phyloP scores from a whole-genome alignment of 2,888 invertebrate species.

The Drosophila affinis region DNA sequence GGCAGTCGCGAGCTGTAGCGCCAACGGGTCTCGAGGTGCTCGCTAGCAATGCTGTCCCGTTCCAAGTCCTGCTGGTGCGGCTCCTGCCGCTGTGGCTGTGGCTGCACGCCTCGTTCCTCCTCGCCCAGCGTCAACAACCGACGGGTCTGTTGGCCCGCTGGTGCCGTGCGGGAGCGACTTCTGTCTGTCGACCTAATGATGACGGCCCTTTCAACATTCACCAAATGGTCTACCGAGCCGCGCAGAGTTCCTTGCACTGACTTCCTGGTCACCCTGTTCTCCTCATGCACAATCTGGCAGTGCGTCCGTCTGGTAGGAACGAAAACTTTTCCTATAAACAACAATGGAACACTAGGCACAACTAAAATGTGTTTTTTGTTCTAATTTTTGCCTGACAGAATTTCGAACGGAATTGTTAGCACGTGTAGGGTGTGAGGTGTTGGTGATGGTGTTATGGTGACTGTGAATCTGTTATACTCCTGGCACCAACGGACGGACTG shows the following conservation, averaged over 20 bases:
- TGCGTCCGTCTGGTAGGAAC: conserved; percentile 57
- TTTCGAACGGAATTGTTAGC: conserved; percentile 6
- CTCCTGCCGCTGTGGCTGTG: conserved; percentile 14
- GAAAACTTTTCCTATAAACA: conserved; percentile 71
- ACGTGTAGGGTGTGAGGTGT: neutral
- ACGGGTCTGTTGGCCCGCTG: conserved; percentile 44
- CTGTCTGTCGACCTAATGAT: conserved; percentile 58
- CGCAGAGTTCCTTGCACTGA: conserved; percentile 29
- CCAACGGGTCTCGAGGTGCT: conserved; percentile 2
- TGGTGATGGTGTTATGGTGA: neutral
- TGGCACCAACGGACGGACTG: conserved; percentile 1
- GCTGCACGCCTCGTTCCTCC: conserved; percentile 25
- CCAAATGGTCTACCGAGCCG: conserved; percentile 39
- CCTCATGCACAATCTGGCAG: conserved; percentile 40
- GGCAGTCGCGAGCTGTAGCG: neutral
- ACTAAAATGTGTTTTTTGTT: conserved; percentile 62
- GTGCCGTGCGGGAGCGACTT: conserved; percentile 57
- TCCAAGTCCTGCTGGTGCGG: conserved; percentile 8
- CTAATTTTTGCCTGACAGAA: conserved; percentile 22
- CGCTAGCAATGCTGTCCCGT: conserved; percentile 12
- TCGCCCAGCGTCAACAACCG: conserved; percentile 26
- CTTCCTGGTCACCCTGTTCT: conserved; percentile 35
- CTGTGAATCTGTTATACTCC: neutral
- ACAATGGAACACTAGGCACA: conserved; percentile 63
- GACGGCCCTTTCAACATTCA: conserved; percentile 53